phyloP scores from a whole-genome alignment of 2,113 vertebrate genomes.

The Phalacrocorax pelagicus region DNA sequence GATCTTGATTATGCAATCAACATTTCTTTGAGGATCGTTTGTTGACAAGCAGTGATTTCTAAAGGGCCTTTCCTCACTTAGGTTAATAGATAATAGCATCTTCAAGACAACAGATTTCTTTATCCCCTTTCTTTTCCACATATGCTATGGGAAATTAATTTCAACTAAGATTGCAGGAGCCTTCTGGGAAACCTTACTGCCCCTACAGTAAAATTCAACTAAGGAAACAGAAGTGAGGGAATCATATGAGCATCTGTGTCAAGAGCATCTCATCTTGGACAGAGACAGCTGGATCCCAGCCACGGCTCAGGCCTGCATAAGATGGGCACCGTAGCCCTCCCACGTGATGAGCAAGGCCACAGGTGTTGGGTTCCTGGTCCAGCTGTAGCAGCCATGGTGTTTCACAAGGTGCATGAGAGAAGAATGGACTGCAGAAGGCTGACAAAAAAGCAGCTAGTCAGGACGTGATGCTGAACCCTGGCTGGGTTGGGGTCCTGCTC shows the following conservation, averaged over 20 bases:
- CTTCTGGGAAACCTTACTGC: background rate
- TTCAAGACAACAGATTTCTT: background rate
- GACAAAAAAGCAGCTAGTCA: background rate
- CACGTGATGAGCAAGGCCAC: background rate
- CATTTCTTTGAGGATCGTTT: background rate
- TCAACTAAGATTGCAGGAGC: background rate
- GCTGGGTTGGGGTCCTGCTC: background rate
- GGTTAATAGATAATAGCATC: background rate
- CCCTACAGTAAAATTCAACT: background rate
- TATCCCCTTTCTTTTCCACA: background rate
- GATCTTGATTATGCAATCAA: background rate
- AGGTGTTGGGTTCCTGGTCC: no score
- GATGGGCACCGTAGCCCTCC: background rate
- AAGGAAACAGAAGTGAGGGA: background rate
- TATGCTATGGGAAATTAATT: background rate
- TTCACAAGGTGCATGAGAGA: background rate
- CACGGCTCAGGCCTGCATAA: background rate
- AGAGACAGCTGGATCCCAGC: background rate
- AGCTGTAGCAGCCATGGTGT: background rate
- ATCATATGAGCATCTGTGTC: background rate
- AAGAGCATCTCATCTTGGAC: background rate
- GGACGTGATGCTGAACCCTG: background rate
- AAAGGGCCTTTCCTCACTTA: background rate
- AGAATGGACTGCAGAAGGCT: background rate
- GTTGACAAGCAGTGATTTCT: background rate